Evolutionary conservation across 2,888 invertebrate species (phyloP), one percentile per base, ranked within the genome.

Genomic region (Ptychoptera albimana): DNA sequence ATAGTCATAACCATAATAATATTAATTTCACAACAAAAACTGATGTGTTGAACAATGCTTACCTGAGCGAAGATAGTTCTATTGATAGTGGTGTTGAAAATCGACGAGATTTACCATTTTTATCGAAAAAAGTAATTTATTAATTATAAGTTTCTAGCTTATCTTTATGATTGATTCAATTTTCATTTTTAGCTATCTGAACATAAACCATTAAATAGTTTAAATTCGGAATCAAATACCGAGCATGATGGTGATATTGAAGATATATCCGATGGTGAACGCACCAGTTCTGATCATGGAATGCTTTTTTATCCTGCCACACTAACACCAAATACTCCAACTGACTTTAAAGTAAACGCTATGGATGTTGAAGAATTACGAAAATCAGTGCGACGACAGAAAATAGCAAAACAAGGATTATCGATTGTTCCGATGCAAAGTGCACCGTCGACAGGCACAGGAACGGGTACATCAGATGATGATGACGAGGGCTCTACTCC

Each of bases 241-340:
- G 87, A 88, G 47, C 86, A 88, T 56, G 85, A 86, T 50, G 85
- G 84, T 0, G 88, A 88, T 52, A 76, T 85, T 0, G 88, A 88
- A 54, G 86, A 88, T 54, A 86, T 85, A 56, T 85, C 84, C 0
- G 85, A 88, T 58, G 82, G 84, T 0, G 83, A 82, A 50, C 68
- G 80, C 37, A 81, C 83, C 0, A 82, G 82, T 8, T 81, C 82
- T 0, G 83, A 82, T 56, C 74, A 80, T 46, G 73, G 74, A 54
- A 68, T 79, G 14, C 78, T 82, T 49, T 85, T 83, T 60, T 84
- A 84, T 57, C 83, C 82, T 9, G 23, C 23, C 3, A 60, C 59
- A 47, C 54, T 64, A 57, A 54, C 68, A 36, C 57, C 69, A 6
- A 57, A 62, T 50, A 66, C 66, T 32, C 66, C 66, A 40, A 66